These are phyloP conservation scores for Polydesmus complanatus DNA, from an alignment of 2,888 invertebrate genomes.

Conservation along the genomic window DNA sequence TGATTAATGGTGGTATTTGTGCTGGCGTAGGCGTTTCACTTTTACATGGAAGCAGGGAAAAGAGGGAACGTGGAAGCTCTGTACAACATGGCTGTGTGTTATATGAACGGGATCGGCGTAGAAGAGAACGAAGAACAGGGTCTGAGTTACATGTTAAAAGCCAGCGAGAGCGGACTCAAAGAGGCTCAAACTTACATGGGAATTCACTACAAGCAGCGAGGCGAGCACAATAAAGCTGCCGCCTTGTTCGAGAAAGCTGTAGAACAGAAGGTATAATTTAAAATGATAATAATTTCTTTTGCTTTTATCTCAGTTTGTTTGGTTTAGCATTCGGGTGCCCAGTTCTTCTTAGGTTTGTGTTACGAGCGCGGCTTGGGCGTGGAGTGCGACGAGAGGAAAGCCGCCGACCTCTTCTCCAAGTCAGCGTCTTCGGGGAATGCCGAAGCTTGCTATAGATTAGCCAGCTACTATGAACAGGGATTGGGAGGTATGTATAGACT, in stretches of 20 bases:
- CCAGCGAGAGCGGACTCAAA: slow-evolving; percentile 10
- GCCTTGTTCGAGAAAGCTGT: slow-evolving; percentile 4
- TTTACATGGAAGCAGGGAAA: slow-evolving; percentile 4
- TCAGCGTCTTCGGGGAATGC: slow-evolving; percentile 6
- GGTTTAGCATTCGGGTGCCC: slow-evolving; percentile 5
- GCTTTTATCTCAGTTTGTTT: background rate
- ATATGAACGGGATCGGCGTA: slow-evolving; percentile 5
- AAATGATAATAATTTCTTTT: background rate
- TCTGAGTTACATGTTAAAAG: slow-evolving; percentile 3
- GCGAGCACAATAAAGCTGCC: slow-evolving; percentile 6
- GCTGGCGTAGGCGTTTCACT: slow-evolving; percentile 6
- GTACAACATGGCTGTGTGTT: slow-evolving; percentile 8
- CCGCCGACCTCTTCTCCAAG: slow-evolving; percentile 7
- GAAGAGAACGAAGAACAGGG: background rate
- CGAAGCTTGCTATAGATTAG: slow-evolving; percentile 9
- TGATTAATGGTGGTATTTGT: background rate
- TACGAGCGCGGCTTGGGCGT: slow-evolving; percentile 10
- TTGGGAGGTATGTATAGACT: slow-evolving; percentile 11
- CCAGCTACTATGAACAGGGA: slow-evolving; percentile 4
- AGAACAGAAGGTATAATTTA: slow-evolving; percentile 6
- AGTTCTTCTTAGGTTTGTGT: slow-evolving; percentile 9
- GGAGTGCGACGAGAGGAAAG: background rate
- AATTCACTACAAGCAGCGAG: background rate
- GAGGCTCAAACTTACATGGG: slow-evolving; percentile 12
- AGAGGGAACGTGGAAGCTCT: slow-evolving; percentile 1